These are phyloP conservation scores for Machimus atricapillus DNA, from an alignment of 2,888 invertebrate species.

Conservation along the genomic window DNA sequence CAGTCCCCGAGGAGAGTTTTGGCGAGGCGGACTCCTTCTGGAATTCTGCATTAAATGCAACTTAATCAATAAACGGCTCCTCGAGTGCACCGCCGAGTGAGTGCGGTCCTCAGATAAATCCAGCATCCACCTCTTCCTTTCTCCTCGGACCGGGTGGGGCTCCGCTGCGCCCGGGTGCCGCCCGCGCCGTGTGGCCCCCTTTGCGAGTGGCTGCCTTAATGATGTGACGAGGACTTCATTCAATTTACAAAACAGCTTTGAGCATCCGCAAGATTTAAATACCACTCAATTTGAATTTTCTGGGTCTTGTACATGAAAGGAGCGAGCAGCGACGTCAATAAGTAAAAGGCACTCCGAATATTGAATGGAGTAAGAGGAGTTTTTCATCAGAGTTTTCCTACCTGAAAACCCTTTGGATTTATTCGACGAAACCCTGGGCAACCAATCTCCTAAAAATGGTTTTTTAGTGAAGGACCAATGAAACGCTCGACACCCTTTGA, in stretches of 20 bases:
- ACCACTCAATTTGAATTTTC: neutral
- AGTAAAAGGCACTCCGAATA: neutral
- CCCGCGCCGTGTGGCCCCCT: neutral
- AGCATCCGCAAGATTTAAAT: neutral
- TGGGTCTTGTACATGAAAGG: neutral
- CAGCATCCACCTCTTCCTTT: neutral
- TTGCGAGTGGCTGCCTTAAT: neutral
- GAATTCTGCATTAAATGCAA: neutral
- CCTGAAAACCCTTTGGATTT: neutral
- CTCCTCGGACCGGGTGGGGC: neutral
- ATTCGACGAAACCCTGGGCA: neutral
- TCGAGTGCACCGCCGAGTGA: neutral
- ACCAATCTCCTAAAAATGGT: neutral
- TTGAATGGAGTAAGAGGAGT: neutral
- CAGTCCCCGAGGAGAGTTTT: neutral
- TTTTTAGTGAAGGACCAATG: neutral
- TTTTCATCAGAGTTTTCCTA: neutral
- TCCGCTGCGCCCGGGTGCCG: neutral
- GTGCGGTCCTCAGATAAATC: neutral
- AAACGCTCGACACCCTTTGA: neutral
- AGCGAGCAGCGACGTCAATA: neutral
- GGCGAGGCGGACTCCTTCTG: neutral
- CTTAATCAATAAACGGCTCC: neutral
- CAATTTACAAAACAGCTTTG: neutral
- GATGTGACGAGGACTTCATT: neutral